A percentile compares a stretch with the other conserved stretches of the same genome.
Conservation (phyloP, 2,797 vertebrate genomes). For the Pteronotus mesoamericanus region DNA sequence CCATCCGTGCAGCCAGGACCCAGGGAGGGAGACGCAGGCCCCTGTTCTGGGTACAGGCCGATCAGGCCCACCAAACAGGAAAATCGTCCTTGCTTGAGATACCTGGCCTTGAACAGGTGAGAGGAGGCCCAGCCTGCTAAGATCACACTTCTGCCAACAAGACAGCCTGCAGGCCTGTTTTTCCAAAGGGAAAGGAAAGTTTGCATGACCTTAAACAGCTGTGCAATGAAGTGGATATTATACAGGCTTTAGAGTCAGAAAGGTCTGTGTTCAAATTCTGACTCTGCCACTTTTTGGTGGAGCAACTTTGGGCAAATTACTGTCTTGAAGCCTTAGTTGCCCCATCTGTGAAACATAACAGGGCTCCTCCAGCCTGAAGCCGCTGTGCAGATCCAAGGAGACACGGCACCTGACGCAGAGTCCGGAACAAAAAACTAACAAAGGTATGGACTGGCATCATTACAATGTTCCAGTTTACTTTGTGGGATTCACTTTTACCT, state of each 20-base stretch:
- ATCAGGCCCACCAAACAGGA: background rate
- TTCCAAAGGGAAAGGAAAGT: background rate
- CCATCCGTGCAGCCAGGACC: background rate
- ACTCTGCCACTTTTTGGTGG: background rate
- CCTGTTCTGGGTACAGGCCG: background rate
- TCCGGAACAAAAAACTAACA: background rate
- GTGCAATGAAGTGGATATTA: background rate
- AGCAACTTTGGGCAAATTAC: background rate
- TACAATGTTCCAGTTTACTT: background rate
- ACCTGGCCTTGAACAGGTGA: background rate
- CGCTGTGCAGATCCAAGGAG: background rate
- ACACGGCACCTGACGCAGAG: background rate
- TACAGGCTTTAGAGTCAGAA: background rate
- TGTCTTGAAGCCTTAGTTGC: background rate
- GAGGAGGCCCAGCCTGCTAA: background rate
- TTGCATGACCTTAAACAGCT: background rate
- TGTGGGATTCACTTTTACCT: background rate
- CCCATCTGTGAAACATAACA: background rate
- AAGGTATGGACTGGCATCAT: accelerated
- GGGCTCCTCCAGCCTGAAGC: background rate
- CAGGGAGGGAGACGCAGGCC: background rate
- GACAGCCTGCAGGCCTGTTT: background rate
- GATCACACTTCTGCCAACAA: background rate
- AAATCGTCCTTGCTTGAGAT: background rate
- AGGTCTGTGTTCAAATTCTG: background rate